Evolutionary conservation across 2,797 vertebrate species (phyloP), one percentile per base, ranked within the genome.

Genomic region (Mionectes olivaceus): DNA sequence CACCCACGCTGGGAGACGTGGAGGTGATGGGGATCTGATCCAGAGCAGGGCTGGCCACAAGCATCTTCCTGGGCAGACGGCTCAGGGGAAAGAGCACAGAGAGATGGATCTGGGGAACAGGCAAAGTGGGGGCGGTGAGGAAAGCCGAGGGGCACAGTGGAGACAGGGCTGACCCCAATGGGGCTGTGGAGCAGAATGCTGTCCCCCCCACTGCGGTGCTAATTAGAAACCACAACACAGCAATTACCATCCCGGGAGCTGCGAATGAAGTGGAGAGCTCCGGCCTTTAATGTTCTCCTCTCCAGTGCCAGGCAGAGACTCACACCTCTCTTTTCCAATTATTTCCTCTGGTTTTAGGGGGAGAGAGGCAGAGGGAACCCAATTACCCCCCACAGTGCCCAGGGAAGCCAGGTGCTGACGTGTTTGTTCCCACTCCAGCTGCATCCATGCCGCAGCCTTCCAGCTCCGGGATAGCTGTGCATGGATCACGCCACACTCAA

Each of bases 251-350:
- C 96, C 93, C 68, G 3, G 96, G 98, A 98, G 97, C 97, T 98
- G 98, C 69, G 97, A 98, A 98, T 97, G 96, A 97, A 95, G 96
- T 75, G 96, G 97, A 56, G 91, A 96, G 74, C 94, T 65, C 9
- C 2, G 93, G 96, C 96, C 97, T 98, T 98, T 97, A 96, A 97
- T 75, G 95, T 95, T 93, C 59, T 94, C 94, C 92, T 93, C 96
- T 41, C 37, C 74, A 65, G 94, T 92, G 79, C 94, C 86, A 81
- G 94, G 95, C 87, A 96, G 94, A 94, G 97, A 80, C 97, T 98
- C 97, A 97, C 98, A 98, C 98, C 98, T 98, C 96, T 96, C 96
- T 91, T 93, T 98, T 97, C 97, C 98, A 98, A 98, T 98, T 98
- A 98, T 95, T 97, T 94, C 96, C 93, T 95, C 96, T 57, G 94